These are phyloP conservation scores for Eupithecia pulchellata DNA, from an alignment of 2,888 invertebrate genomes.

Conservation along the genomic window DNA sequence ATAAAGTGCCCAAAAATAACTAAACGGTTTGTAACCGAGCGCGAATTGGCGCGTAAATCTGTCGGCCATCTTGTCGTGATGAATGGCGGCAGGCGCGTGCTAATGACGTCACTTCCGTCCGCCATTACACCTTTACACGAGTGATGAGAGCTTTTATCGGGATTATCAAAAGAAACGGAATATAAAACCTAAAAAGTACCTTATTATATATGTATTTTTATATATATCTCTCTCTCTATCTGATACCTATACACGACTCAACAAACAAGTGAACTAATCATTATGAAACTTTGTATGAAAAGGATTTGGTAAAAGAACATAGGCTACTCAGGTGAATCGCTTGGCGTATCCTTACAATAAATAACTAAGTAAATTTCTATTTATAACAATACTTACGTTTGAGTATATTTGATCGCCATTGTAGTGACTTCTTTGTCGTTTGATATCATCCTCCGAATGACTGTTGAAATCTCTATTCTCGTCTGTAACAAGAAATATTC, in stretches of 20 bases:
- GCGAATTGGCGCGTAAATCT: constrained; percentile 65
- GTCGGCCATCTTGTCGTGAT: constrained; percentile 68
- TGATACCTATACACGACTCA: too few relatives aligned
- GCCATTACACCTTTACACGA: constrained; percentile 53
- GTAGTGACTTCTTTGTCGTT: constrained; percentile 94
- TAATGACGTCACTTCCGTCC: constrained; percentile 62
- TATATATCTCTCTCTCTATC: too few relatives aligned
- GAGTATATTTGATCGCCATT: constrained; percentile 96
- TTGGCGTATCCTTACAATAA: not conserved
- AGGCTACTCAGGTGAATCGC: not conserved
- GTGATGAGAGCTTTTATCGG: constrained; percentile 37
- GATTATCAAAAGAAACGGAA: constrained; percentile 36
- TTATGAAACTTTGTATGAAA: not conserved
- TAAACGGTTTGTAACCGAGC: constrained; percentile 49
- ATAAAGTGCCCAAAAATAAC: constrained; percentile 36
- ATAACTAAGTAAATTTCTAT: not conserved
- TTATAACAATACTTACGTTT: constrained; percentile 87
- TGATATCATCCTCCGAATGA: constrained; percentile 94
- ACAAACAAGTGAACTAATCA: not conserved
- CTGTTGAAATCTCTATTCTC: constrained; percentile 95
- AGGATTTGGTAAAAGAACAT: not conserved
- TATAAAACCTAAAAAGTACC: not conserved
- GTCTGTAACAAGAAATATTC: constrained; percentile 83
- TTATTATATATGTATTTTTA: too few relatives aligned
- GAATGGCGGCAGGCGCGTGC: constrained; percentile 57